phyloP scores from a whole-genome alignment of 2,888 invertebrate species.

The Caradrina clavipalpis region DNA sequence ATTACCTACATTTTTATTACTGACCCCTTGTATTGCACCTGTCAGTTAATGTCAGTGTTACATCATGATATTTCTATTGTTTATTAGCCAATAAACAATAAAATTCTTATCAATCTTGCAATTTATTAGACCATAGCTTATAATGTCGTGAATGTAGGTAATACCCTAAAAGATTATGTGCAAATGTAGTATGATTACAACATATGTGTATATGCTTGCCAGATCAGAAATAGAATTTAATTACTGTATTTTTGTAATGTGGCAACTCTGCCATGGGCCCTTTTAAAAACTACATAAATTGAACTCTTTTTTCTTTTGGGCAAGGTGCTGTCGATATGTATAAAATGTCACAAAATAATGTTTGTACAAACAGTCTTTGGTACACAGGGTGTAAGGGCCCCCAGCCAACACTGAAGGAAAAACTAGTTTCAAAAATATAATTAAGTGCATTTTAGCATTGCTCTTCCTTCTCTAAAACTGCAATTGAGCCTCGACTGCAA shows the following conservation, averaged over 20 bases:
- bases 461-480: too few species aligned
- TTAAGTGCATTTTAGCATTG: too few species aligned
- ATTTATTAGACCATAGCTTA: background rate
- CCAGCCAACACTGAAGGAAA: too few species aligned
- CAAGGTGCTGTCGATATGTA: too few species aligned
- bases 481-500: too few species aligned
- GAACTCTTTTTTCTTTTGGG: too few species aligned
- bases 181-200: background rate
- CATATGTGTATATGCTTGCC: too few species aligned
- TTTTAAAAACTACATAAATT: too few species aligned
- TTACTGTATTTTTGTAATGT: background rate
- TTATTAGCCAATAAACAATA: conserved; percentile 14
- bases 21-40: conserved; percentile 14
- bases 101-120: background rate
- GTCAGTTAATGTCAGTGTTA: conserved; percentile 8
- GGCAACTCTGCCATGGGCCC: background rate
- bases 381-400: too few species aligned
- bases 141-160: background rate
- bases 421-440: too few species aligned
- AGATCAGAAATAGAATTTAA: background rate
- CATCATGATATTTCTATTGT: conserved; percentile 14
- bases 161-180: background rate
- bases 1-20: conserved; percentile 4
- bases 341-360: too few species aligned
- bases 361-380: too few species aligned